Conservation (phyloP, 2,888 invertebrate genomes). For the Hydraecia micacea region DNA sequence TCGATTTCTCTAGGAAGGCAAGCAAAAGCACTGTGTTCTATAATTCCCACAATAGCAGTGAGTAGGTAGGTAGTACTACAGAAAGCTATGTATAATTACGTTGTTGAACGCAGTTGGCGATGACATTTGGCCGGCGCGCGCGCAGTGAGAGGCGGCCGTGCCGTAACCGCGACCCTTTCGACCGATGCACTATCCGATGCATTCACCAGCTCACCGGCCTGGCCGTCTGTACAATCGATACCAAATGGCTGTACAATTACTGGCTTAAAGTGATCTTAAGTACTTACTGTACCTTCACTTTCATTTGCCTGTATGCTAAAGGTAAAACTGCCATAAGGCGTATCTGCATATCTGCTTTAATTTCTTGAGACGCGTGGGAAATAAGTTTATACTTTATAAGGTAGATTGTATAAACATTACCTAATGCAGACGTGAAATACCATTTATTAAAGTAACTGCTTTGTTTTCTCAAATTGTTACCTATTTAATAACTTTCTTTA, state of each 20-base stretch:
- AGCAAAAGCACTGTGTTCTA: conserved; percentile 42
- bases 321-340: conserved; percentile 2
- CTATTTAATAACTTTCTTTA: not conserved
- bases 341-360: conserved; percentile 2
- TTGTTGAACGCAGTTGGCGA: conserved; percentile 70
- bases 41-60: conserved; percentile 57
- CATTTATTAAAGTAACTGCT: not conserved
- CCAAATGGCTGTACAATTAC: conserved; percentile 56
- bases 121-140: conserved; percentile 80
- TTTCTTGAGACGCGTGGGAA: conserved; percentile 16
- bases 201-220: conserved; percentile 60
- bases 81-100: conserved; percentile 55
- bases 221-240: conserved; percentile 57
- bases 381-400: not conserved
- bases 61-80: conserved; percentile 5
- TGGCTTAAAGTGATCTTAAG: conserved; percentile 29
- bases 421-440: not conserved
- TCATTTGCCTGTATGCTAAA: conserved; percentile 27
- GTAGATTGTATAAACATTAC: not conserved
- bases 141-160: conserved; percentile 78
- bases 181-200: conserved; percentile 74
- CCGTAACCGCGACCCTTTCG: conserved; percentile 71
- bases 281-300: conserved; percentile 48
- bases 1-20: conserved; percentile 54
- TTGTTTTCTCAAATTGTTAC: not conserved